These are phyloP conservation scores for Epinotia demarniana DNA, from an alignment of 2,888 invertebrate species.

Conservation along the genomic window DNA sequence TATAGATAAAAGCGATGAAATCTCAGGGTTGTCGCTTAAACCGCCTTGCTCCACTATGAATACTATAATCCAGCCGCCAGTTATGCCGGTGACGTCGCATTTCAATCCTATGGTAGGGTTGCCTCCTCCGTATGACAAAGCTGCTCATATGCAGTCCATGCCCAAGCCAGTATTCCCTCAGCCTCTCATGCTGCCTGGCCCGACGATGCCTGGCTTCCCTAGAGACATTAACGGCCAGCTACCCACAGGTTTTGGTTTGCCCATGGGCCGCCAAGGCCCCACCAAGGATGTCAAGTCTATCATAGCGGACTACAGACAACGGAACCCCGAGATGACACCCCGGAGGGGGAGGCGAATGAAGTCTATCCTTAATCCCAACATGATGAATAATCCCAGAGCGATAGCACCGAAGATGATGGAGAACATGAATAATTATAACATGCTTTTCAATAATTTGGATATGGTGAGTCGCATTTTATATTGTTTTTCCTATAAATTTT, in stretches of 20 bases:
- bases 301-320: slow-evolving; percentile 91
- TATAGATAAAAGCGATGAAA: slow-evolving; percentile 80
- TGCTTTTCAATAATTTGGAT: slow-evolving; percentile 80
- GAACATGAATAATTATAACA: slow-evolving; percentile 65
- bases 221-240: slow-evolving; percentile 85
- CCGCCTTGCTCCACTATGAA: slow-evolving; percentile 67
- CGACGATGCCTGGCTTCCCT: slow-evolving; percentile 70
- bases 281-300: slow-evolving; percentile 93
- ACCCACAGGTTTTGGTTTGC: slow-evolving; percentile 78
- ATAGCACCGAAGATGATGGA: slow-evolving; percentile 76
- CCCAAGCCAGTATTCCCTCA: slow-evolving; percentile 77
- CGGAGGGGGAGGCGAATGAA: slow-evolving; percentile 87
- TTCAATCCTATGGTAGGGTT: slow-evolving; percentile 75
- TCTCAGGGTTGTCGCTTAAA: slow-evolving; percentile 75
- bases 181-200: slow-evolving; percentile 74
- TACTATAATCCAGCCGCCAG: slow-evolving; percentile 70
- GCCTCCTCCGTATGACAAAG: slow-evolving; percentile 79
- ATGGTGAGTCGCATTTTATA: slow-evolving; percentile 67
- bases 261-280: slow-evolving; percentile 88
- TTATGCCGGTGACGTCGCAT: slow-evolving; percentile 72
- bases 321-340: slow-evolving; percentile 90
- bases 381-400: slow-evolving; percentile 75
- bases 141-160: slow-evolving; percentile 74
- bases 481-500: background rate
- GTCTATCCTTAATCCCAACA: slow-evolving; percentile 77